Conservation (phyloP, 1,140 invertebrate species). For the Dufourea novaeangliae region DNA sequence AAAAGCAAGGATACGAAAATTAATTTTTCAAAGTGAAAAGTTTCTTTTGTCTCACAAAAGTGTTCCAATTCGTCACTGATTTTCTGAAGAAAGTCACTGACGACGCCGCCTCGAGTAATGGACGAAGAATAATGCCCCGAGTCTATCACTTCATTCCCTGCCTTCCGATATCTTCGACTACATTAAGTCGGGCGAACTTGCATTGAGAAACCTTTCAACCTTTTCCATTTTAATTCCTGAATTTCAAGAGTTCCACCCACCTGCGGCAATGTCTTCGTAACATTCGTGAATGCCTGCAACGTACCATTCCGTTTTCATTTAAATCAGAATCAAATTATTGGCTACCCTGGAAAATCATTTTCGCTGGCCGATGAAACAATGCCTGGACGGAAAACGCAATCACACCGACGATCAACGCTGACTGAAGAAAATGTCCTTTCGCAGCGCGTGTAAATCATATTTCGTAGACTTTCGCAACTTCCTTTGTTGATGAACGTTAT, state of each 20-base stretch:
- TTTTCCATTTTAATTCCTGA: neutral
- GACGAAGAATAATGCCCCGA: conserved; percentile 29
- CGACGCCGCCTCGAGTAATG: conserved; percentile 4
- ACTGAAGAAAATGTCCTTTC: conserved; percentile 7
- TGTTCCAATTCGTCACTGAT: conserved; percentile 33
- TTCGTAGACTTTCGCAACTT: neutral
- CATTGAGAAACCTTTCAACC: conserved; percentile 22
- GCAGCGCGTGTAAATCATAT: neutral
- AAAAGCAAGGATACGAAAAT: neutral
- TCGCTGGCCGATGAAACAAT: conserved; percentile 4
- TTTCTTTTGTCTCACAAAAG: conserved; percentile 12
- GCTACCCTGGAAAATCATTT: conserved; percentile 10
- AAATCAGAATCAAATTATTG: conserved; percentile 27
- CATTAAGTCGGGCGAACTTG: conserved; percentile 40
- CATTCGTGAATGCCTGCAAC: neutral
- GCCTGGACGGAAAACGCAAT: conserved; percentile 6
- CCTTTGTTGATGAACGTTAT: too few species aligned
- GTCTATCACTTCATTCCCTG: neutral
- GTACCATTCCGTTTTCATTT: conserved; percentile 22
- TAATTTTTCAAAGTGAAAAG: neutral
- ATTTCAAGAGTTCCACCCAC: neutral
- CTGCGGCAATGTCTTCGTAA: conserved; percentile 8
- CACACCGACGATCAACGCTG: conserved; percentile 12
- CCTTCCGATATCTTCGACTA: conserved; percentile 41
- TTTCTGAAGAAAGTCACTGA: conserved; percentile 16